These are phyloP conservation scores for Callosobruchus maculatus DNA, from an alignment of 2,888 invertebrate genomes.

Conservation along the genomic window DNA sequence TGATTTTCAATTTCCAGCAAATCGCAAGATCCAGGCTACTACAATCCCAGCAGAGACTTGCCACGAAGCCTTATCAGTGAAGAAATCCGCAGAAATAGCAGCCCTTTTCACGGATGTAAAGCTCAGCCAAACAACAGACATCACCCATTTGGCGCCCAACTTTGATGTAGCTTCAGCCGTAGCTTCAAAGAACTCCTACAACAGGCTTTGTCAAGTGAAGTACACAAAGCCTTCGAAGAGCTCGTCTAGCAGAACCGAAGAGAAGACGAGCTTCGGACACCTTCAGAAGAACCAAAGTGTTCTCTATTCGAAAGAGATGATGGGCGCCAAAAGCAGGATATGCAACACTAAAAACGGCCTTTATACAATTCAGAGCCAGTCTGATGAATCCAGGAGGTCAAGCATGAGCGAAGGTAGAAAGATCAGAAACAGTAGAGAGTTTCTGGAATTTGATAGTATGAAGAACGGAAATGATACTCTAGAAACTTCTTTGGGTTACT, in stretches of 20 bases:
- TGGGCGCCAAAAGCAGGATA: slow-evolving; percentile 28
- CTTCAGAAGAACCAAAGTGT: slow-evolving; percentile 14
- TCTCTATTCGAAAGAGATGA: slow-evolving; percentile 1
- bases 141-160: slow-evolving; percentile 50
- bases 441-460: slow-evolving; percentile 23
- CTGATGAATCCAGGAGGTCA: slow-evolving; percentile 45
- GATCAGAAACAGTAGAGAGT: slow-evolving; percentile 24
- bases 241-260: slow-evolving; percentile 2
- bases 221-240: slow-evolving; percentile 26
- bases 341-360: slow-evolving; percentile 48
- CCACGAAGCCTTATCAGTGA: slow-evolving; percentile 73
- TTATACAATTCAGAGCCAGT: slow-evolving; percentile 49
- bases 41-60: slow-evolving; percentile 32
- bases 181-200: slow-evolving; percentile 32
- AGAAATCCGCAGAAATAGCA: slow-evolving; percentile 85
- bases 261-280: slow-evolving; percentile 13
- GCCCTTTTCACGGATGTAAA: slow-evolving; percentile 78
- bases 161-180: slow-evolving; percentile 27
- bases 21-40: slow-evolving; percentile 23
- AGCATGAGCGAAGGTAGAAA: slow-evolving; percentile 32
- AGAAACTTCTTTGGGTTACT: not conserved
- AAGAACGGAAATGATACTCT: not conserved
- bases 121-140: slow-evolving; percentile 67
- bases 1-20: not conserved
- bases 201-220: slow-evolving; percentile 26